phyloP scores from a whole-genome alignment of 1,140 invertebrate species.

The Pectinophora gossypiella region DNA sequence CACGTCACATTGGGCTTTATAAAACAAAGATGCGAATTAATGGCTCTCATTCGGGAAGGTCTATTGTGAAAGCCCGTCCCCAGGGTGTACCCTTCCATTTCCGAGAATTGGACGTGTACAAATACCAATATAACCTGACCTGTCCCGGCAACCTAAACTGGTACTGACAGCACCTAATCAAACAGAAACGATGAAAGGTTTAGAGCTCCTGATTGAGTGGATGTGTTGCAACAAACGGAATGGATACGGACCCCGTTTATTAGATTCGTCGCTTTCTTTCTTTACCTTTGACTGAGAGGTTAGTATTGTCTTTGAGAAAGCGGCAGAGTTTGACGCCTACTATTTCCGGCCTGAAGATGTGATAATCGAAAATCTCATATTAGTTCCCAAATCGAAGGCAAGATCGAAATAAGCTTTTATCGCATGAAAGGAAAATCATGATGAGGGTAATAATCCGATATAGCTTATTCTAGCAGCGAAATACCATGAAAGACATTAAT shows the following conservation, averaged over 20 bases:
- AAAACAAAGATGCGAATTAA: slow-evolving; percentile 73
- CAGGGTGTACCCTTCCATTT: slow-evolving; percentile 68
- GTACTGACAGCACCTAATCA: slow-evolving; percentile 39
- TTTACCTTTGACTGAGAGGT: slow-evolving; percentile 63
- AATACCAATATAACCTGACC: slow-evolving; percentile 42
- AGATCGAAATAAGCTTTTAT: not conserved
- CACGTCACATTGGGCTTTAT: slow-evolving; percentile 61
- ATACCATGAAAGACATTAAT: no score
- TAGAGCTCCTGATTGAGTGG: slow-evolving; percentile 42
- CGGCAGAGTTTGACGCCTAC: slow-evolving; percentile 41
- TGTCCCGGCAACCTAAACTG: slow-evolving; percentile 27
- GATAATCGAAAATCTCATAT: slow-evolving; percentile 30
- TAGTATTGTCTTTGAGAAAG: slow-evolving; percentile 56
- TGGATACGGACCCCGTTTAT: slow-evolving; percentile 60
- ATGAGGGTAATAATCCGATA: not conserved
- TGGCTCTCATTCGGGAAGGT: slow-evolving; percentile 64
- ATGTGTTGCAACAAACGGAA: slow-evolving; percentile 55
- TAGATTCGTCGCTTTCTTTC: slow-evolving; percentile 69
- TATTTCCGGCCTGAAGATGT: slow-evolving; percentile 27
- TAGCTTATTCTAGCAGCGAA: no score
- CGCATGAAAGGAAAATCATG: not conserved
- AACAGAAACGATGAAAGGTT: slow-evolving; percentile 18
- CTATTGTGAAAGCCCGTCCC: slow-evolving; percentile 62
- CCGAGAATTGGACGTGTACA: slow-evolving; percentile 63
- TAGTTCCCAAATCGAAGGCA: not conserved